These are phyloP conservation scores for Cebus imitator DNA, from an alignment of 2,113 vertebrate species.

Conservation along the genomic window DNA sequence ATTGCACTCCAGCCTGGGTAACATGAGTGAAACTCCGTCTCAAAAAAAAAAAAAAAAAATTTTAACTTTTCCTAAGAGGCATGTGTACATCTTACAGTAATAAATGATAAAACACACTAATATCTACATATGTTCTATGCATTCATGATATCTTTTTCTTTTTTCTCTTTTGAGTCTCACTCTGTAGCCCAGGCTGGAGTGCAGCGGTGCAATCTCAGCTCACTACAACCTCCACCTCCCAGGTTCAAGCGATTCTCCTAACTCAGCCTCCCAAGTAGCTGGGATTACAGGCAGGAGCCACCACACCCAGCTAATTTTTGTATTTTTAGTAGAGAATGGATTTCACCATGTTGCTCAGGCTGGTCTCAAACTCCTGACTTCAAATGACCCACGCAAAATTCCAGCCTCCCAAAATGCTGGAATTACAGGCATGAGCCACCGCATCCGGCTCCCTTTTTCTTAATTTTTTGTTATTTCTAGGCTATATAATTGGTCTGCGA, in stretches of 20 bases:
- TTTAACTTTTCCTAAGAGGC: background rate
- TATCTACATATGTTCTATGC: background rate
- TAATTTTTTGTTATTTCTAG: background rate
- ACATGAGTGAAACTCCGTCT: too few species aligned
- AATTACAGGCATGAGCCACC: background rate
- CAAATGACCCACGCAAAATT: background rate
- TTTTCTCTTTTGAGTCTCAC: too few species aligned
- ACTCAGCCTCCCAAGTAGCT: background rate
- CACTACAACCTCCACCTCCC: too few species aligned
- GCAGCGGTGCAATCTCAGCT: too few species aligned
- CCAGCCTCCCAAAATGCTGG: background rate
- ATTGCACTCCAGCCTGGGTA: too few species aligned
- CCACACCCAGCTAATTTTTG: background rate
- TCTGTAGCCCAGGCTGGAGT: too few species aligned
- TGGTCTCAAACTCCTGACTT: background rate
- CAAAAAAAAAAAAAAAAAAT: too few species aligned
- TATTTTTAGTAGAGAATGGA: background rate
- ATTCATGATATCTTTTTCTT: background rate
- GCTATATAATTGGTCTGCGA: background rate
- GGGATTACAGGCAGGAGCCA: background rate
- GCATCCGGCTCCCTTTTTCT: background rate
- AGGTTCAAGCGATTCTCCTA: background rate
- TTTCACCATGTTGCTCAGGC: background rate
- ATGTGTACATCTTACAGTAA: background rate
- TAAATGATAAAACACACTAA: background rate